Base-by-base conservation (phyloP, 1,140 invertebrate genomes). In the Drosophila takahashii region DNA sequence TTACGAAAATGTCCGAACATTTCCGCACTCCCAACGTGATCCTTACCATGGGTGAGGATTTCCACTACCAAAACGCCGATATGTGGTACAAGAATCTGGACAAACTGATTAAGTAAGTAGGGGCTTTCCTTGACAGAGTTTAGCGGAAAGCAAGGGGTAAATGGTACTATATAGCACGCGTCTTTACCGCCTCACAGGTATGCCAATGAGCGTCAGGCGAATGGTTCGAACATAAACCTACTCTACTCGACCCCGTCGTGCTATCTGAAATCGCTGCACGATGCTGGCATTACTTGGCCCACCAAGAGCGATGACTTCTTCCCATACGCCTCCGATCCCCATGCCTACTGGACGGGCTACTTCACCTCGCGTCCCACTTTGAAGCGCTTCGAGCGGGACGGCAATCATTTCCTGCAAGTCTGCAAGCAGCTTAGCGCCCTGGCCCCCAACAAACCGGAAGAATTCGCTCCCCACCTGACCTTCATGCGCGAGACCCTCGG, bases 161-260 rank as follows among this genome's bases (percentile, higher is more conserved):
- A 3, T 4, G 37, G 15, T 16, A 48, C 26, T 50, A 59, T 5
- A 6, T 2, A 15, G 8, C 7, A 8, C 8, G 9, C 2, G 9
- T 27, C 10, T 37, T 26, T n/a, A 34, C 36, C 18, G 3, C 51
- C 15, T n/a, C 36, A 7, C 61, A 93, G 95, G 77, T 94, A 95
- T 59, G 93, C 93, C 0, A 95, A 94, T 37, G 92, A 94, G 56
- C 91, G 95, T 34, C 94, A 96, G 94, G 92, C 62, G 51, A 93
- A 94, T 65, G 94, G 94, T 3, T 93, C 94, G 1, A 94, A 95
- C 2, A 93, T 98, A 2, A 96, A 97, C 80, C 85, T 97, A 7
- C 94, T 99, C 54, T 99, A 99, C 91, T 99, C 98, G 0, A 99
- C 98, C 0, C 98, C 98, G 0, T 96, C 96, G 0, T 99, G 98